Conservation (phyloP, 1,140 invertebrate species). For the Anoplophora glabripennis region DNA sequence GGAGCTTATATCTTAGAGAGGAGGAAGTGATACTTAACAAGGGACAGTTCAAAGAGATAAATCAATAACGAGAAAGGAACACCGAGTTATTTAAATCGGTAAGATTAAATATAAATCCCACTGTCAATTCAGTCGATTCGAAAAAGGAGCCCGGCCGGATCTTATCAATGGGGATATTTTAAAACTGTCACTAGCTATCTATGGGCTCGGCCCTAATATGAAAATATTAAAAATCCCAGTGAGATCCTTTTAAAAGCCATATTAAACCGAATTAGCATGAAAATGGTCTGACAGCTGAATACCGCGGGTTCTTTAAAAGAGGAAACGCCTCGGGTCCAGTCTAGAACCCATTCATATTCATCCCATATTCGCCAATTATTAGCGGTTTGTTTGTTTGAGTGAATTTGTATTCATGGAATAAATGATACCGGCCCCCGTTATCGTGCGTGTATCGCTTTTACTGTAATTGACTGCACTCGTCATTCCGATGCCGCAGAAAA, state of each 20-base stretch:
- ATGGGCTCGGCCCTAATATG: constrained; percentile 36
- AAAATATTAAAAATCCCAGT: constrained; percentile 46
- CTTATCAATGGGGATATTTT: constrained; percentile 43
- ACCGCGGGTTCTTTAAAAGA: constrained; percentile 24
- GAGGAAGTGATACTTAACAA: no score
- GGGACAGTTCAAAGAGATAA: no score
- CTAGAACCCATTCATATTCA: constrained; percentile 40
- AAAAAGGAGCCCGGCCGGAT: constrained; percentile 23
- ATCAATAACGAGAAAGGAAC: neutral
- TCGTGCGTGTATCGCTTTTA: constrained; percentile 37
- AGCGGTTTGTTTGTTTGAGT: constrained; percentile 41
- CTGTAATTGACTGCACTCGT: constrained; percentile 39
- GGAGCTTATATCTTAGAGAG: no score
- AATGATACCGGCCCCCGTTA: constrained; percentile 42
- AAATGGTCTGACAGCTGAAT: constrained; percentile 48
- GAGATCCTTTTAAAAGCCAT: constrained; percentile 42
- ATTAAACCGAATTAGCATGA: constrained; percentile 46
- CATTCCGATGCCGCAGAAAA: neutral
- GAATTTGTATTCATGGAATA: constrained; percentile 47
- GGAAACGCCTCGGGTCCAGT: constrained; percentile 6
- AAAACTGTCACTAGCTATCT: constrained; percentile 38
- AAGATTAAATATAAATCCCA: constrained; percentile 38
- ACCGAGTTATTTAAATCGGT: constrained; percentile 20
- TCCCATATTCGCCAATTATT: constrained; percentile 41
- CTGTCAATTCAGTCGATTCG: constrained; percentile 32